A percentile compares a stretch with the other conserved stretches of the same genome.
Evolutionary conservation across 30 jellyfish, hydroid and myxozoan genomes (phyloP).

Genomic region (Rhopilema esculentum): DNA sequence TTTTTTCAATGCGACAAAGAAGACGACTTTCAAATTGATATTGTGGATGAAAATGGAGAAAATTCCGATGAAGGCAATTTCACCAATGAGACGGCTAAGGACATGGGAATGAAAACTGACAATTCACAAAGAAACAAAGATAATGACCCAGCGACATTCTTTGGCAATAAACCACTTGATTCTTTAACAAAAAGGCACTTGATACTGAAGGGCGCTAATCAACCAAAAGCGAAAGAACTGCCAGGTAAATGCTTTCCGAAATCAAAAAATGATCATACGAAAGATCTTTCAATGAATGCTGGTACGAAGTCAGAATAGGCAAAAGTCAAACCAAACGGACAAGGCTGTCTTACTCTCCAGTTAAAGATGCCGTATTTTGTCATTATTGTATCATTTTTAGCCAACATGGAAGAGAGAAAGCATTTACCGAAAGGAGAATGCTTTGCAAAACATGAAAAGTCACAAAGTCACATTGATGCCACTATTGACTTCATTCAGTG

Average conservation of each 20-base stretch:
- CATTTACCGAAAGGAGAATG: no score
- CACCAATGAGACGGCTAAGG: background rate
- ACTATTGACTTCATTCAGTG: no score
- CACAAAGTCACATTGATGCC: no score
- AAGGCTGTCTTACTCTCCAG: conserved; percentile 35
- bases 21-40: background rate
- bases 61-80: background rate
- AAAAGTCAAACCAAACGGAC: conserved; percentile 14
- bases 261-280: conserved; percentile 11
- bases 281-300: conserved; percentile 23
- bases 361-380: conserved; percentile 43
- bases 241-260: conserved; percentile 26
- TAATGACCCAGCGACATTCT: conserved; percentile 19
- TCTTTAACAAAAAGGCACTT: conserved; percentile 4
- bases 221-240: conserved; percentile 18
- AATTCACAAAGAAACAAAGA: background rate
- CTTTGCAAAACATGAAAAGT: no score
- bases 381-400: conserved; percentile 12
- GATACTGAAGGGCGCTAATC: conserved; percentile 43
- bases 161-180: conserved; percentile 11
- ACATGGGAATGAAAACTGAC: background rate
- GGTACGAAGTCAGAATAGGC: conserved; percentile 32
- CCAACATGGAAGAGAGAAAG: conserved; percentile 1
- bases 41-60: background rate
- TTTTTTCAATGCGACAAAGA: background rate